Percentiles rank a stretch among this genome's conserved stretches.
These are phyloP conservation scores for Chrysemys picta DNA, from an alignment of 2,113 vertebrate genomes.

Conservation along the genomic window DNA sequence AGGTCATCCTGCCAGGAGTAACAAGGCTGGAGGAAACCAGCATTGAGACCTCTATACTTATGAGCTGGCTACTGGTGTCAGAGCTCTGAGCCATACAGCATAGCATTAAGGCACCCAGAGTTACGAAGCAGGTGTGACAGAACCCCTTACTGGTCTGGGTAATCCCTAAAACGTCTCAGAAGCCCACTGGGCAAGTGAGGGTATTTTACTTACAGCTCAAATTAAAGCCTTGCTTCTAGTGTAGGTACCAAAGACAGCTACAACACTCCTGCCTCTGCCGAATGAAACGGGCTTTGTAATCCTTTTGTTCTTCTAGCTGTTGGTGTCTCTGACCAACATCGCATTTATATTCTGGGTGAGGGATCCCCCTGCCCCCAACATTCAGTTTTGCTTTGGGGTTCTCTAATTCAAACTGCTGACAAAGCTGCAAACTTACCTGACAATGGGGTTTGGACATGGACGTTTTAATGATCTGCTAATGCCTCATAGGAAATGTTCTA, in stretches of 20 bases:
- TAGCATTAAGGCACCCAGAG: not conserved
- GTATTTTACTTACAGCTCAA: not conserved
- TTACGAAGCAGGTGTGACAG: not conserved
- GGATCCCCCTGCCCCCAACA: not conserved
- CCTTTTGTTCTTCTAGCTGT: not conserved
- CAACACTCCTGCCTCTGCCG: not conserved
- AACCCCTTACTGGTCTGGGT: not conserved
- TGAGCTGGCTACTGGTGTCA: not conserved
- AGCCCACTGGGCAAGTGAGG: not conserved
- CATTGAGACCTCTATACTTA: not conserved
- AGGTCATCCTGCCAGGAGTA: not conserved
- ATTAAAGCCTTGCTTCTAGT: not conserved
- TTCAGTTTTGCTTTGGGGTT: not conserved
- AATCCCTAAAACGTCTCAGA: not conserved
- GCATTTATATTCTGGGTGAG: not conserved
- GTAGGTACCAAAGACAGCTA: not conserved
- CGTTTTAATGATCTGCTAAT: not conserved
- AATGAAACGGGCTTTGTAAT: not conserved
- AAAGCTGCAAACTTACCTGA: not conserved
- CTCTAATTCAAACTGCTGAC: constrained; percentile 1
- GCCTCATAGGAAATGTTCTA: not conserved
- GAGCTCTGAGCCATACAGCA: not conserved
- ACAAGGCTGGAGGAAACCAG: not conserved
- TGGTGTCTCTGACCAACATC: not conserved
- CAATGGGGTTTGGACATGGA: not conserved